phyloP scores from a whole-genome alignment of 2,888 invertebrate genomes.

The Torymus auratus region DNA sequence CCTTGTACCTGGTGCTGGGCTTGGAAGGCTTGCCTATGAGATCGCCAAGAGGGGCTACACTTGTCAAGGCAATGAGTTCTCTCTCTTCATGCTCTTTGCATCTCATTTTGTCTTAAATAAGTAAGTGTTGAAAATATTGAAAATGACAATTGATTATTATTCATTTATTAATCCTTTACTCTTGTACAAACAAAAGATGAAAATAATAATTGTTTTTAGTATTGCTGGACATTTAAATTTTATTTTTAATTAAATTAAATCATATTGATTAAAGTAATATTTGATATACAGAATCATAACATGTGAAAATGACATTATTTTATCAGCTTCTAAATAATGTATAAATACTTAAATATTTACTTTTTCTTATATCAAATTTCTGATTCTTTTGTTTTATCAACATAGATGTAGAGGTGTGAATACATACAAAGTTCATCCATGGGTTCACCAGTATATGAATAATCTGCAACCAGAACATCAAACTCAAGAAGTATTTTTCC shows the following conservation, averaged over 20 bases:
- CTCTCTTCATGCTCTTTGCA: constrained; percentile 97
- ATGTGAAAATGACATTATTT: no score
- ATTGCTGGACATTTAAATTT: no score
- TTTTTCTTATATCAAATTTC: background rate
- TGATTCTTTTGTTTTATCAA: no score
- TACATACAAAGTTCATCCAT: constrained; percentile 91
- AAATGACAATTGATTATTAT: background rate
- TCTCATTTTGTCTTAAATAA: constrained; percentile 97
- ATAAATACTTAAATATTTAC: no score
- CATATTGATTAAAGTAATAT: no score
- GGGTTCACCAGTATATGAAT: constrained; percentile 97
- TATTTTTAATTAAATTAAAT: no score
- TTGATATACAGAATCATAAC: no score
- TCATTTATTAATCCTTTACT: background rate
- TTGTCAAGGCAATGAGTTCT: constrained; percentile 99
- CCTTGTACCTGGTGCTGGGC: constrained; percentile 97
- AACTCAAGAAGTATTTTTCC: constrained; percentile 86
- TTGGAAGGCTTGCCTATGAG: constrained; percentile 96
- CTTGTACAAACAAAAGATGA: no score
- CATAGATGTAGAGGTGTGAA: constrained; percentile 81
- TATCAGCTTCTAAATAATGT: no score
- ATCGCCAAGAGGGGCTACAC: constrained; percentile 92
- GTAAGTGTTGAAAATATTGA: constrained; percentile 74
- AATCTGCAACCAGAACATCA: constrained; percentile 90
- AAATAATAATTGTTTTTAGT: no score